Evolutionary conservation across 2,113 vertebrate genomes (phyloP).

Genomic region (Amphiprion percula): DNA sequence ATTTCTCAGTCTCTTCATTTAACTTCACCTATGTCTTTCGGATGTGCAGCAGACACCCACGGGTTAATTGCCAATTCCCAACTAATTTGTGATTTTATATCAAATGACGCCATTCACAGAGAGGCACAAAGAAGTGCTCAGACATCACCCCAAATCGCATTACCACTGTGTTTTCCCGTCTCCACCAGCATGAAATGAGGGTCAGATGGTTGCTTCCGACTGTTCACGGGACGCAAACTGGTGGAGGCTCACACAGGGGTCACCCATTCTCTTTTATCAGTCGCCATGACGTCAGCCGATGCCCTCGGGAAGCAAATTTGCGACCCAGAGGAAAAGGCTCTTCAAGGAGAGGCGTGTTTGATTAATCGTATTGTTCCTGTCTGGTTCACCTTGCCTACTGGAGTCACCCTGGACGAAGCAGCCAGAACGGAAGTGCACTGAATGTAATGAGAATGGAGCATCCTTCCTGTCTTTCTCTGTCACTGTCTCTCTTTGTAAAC

Average conservation of each 20-base stretch:
- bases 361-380: constrained; percentile 81
- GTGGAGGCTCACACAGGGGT: constrained; percentile 58
- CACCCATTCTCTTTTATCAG: constrained; percentile 62
- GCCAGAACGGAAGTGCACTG: constrained; percentile 72
- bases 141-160: constrained; percentile 19
- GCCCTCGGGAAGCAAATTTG: constrained; percentile 72
- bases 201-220: constrained; percentile 55
- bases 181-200: constrained; percentile 39
- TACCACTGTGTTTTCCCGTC: constrained; percentile 25
- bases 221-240: constrained; percentile 28
- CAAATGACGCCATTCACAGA: constrained; percentile 17
- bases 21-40: constrained; percentile 19
- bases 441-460: constrained; percentile 78
- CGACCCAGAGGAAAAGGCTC: constrained; percentile 73
- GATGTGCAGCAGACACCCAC: background rate
- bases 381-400: constrained; percentile 75
- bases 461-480: constrained; percentile 70
- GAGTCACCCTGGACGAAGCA: constrained; percentile 74
- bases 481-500: constrained; percentile 56
- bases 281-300: constrained; percentile 68
- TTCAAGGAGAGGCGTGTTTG: constrained; percentile 76
- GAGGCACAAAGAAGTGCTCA: constrained; percentile 39
- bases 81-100: constrained; percentile 37
- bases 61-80: constrained; percentile 23
- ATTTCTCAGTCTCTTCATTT: background rate